Conservation (phyloP, 1,140 invertebrate genomes). For the Pseudomyrmex gracilis region DNA sequence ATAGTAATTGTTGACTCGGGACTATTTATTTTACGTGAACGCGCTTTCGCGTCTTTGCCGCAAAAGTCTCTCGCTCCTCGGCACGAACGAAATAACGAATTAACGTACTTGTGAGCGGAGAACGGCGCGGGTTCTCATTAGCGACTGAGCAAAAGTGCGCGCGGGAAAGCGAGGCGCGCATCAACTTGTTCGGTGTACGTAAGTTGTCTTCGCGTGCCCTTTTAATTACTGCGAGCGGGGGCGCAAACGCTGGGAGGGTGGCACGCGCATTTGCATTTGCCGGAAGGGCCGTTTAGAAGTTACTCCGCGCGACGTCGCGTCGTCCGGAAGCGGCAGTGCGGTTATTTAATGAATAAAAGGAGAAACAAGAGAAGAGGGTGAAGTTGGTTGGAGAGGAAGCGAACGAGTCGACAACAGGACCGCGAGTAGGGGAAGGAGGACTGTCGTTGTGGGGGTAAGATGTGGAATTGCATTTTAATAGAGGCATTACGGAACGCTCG, state of each 20-base stretch:
- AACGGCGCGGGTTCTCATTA: slow-evolving; percentile 63
- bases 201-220: slow-evolving; percentile 65
- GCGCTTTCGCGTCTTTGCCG: background rate
- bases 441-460: slow-evolving; percentile 48
- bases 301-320: slow-evolving; percentile 48
- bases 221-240: slow-evolving; percentile 67
- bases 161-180: background rate
- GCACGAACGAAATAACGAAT: slow-evolving; percentile 40
- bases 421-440: slow-evolving; percentile 1
- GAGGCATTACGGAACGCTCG: slow-evolving; percentile 71
- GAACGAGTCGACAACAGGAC: slow-evolving; percentile 24
- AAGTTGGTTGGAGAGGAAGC: background rate
- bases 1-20: slow-evolving; percentile 1
- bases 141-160: slow-evolving; percentile 7
- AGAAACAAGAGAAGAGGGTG: slow-evolving; percentile 32
- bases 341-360: slow-evolving; percentile 77
- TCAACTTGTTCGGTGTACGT: slow-evolving; percentile 61
- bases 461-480: slow-evolving; percentile 79
- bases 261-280: slow-evolving; percentile 74
- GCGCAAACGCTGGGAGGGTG: slow-evolving; percentile 14
- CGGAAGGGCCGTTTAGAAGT: slow-evolving; percentile 76
- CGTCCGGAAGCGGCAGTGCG: slow-evolving; percentile 61
- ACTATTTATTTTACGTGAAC: slow-evolving; percentile 12
- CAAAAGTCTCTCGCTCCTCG: background rate
- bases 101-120: slow-evolving; percentile 33